Evolutionary conservation across 2,797 vertebrate genomes (phyloP).

Genomic region (Enteromius argenteus): DNA sequence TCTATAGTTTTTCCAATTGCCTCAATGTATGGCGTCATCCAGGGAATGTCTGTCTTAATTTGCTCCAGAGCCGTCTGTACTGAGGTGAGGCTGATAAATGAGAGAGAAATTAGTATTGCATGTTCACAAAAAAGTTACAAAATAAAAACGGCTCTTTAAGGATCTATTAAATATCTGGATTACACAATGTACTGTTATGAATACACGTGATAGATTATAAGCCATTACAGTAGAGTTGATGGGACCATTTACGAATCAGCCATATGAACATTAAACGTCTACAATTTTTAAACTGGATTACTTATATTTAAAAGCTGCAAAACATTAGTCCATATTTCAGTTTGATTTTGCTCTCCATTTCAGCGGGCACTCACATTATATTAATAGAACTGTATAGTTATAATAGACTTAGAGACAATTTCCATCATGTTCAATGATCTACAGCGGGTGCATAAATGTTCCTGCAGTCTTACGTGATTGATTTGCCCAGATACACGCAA

Average conservation of each 20-base stretch:
- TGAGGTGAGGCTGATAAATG: conserved; percentile 64
- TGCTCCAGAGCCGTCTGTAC: conserved; percentile 64
- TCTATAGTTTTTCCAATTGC: conserved; percentile 62
- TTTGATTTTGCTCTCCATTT: conserved; percentile 43
- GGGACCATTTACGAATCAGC: not conserved
- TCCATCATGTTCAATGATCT: conserved; percentile 69
- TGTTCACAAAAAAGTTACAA: conserved; percentile 22
- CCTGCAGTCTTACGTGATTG: conserved; percentile 68
- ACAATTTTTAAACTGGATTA: not conserved
- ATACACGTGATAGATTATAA: not conserved
- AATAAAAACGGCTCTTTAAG: not conserved
- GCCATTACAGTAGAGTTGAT: not conserved
- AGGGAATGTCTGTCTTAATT: conserved; percentile 56
- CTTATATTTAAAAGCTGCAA: not conserved
- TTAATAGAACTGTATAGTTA: conserved; percentile 57
- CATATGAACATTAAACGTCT: not conserved
- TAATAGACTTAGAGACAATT: conserved; percentile 62
- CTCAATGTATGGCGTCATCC: conserved; percentile 46
- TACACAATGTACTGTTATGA: not conserved
- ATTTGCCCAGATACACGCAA: conserved; percentile 70
- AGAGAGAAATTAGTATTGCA: conserved; percentile 50
- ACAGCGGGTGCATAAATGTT: conserved; percentile 56
- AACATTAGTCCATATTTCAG: conserved; percentile 45
- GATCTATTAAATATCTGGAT: not conserved
- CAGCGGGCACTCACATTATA: conserved; percentile 39